These are phyloP conservation scores for Melanotus villosus DNA, from an alignment of 2,888 invertebrate genomes.

Conservation along the genomic window DNA sequence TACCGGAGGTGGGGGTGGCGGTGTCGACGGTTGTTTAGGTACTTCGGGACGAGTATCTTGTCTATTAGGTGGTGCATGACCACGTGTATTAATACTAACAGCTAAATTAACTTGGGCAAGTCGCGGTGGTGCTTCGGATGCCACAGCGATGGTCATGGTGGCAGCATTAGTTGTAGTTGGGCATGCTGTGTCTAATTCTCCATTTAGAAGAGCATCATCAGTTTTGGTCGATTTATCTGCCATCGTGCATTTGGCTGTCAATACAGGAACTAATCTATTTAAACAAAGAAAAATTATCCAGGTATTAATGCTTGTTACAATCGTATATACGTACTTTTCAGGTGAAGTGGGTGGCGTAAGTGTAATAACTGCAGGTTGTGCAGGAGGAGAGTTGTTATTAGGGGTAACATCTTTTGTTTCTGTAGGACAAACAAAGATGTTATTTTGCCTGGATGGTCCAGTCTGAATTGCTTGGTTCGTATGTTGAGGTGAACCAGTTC, in stretches of 20 bases:
- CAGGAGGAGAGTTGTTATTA: conserved; percentile 49
- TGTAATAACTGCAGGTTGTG: conserved; percentile 67
- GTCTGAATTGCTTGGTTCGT: conserved; percentile 40
- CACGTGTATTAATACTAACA: conserved; percentile 57
- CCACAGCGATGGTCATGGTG: conserved; percentile 70
- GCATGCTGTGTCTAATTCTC: conserved; percentile 60
- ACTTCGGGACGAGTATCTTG: conserved; percentile 48
- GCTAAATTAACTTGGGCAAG: conserved; percentile 54
- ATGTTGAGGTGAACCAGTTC: conserved; percentile 62
- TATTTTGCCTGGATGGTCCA: conserved; percentile 49
- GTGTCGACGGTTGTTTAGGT: conserved; percentile 55
- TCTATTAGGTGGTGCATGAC: conserved; percentile 45
- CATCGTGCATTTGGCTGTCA: conserved; percentile 69
- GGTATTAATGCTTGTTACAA: no score
- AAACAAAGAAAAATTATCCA: no score
- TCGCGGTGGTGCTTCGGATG: conserved; percentile 60
- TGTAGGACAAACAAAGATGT: conserved; percentile 48
- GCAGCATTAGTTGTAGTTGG: conserved; percentile 71
- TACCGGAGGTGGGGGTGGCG: conserved; percentile 57
- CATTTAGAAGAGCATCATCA: conserved; percentile 68
- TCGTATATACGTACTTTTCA: conserved; percentile 74
- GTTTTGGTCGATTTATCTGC: conserved; percentile 82
- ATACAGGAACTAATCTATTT: conserved; percentile 64
- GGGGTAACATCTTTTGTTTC: conserved; percentile 60
- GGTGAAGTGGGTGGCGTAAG: conserved; percentile 75